Base-by-base conservation (phyloP, 2,888 invertebrate genomes). In the Drosophila robusta region DNA sequence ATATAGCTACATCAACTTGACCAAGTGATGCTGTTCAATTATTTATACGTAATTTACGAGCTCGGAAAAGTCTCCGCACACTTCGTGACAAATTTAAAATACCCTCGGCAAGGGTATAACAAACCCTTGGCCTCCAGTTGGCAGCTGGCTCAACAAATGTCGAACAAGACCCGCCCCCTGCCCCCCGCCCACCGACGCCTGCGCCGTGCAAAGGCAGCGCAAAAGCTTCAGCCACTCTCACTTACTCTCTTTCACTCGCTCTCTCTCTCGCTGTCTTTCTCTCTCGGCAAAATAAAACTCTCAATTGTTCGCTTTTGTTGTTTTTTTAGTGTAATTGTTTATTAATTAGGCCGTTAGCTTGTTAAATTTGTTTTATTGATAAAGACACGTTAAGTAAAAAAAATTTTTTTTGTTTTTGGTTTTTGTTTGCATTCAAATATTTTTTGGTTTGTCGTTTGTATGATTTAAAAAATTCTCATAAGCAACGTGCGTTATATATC, bases 331-430 rank as follows among this genome's bases (percentile, higher is more conserved):
- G 73, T 73, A 80, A 74, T 82, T 80, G 79, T 83, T 83, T 87
- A 85, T 83, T 83, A 82, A 76, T 78, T 75, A 68, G 57, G 70
- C 70, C 54, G 73, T 75, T 79, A 69, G 71, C 67, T 76, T 74
- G 51, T 70, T 66, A 65, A 63, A 74, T 77, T 80, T 63, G 72
- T 79, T 71, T 83, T 83, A 77, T 78, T 67, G 86, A 89, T 88
- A 89, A 88, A 89, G 89, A 89, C 89, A 87, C 87, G 76, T 85
- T 84, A 81, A 84, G 82, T 81, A 80, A 89, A 75, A 70, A 78
- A 81, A 78, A 82, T 80, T 82, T 78, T 79, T 74, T 82, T 29
- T 6, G 6, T n/a, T 51, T 41, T 42, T 16, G 39, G 29, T 41
- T 52, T 42, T 34, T 34, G 11, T 34, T 34, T 34, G 73, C 70